Base-by-base conservation (phyloP, 2,113 vertebrate species). In the Elephantulus edwardii region DNA sequence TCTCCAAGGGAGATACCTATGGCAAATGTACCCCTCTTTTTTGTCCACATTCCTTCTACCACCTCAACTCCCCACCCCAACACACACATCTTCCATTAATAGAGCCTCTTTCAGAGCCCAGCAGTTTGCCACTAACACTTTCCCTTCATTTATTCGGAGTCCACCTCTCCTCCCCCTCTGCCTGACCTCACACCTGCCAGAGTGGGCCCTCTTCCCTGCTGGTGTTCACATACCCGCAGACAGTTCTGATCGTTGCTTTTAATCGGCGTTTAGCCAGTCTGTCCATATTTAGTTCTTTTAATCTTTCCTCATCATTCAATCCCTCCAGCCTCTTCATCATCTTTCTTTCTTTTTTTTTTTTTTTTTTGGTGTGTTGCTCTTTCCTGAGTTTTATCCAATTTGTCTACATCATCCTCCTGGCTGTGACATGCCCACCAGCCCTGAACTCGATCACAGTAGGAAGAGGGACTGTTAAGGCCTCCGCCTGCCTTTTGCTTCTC, bases 211-310 rank as follows among this genome's bases (percentile, higher is more conserved):
- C 80, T 93, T 64, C 87, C 86, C 6, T 56, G 87, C 93, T 89
- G 77, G 92, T 77, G 89, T 83, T 89, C 88, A 77, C 91, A 92
- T 72, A 83, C 87, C 87, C 11, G 75, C 87, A 83, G 96, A 95
- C 95, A 93, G 91, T 90, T 94, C 93, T 91, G 95, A 96, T 95
- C 44, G 74, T 35, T 26, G 87, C 91, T 95, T 94, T 93, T 97
- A 96, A 96, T 94, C 88, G 92, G 92, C 89, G 2, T 95, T 96
- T 95, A 96, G 91, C 91, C 74, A 82, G 95, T 86, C 96, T 95
- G 96, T 91, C 92, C 93, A 95, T 96, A 96, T 96, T 97, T 95
- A 95, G 95, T 96, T 89, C 93, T 95, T 93, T 96, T 96, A 96
- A 96, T 95, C 96, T 97, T 90, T 93, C 90, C 95, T 96, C 95